Conservation (phyloP, 2,113 vertebrate genomes). For the Conger conger region DNA sequence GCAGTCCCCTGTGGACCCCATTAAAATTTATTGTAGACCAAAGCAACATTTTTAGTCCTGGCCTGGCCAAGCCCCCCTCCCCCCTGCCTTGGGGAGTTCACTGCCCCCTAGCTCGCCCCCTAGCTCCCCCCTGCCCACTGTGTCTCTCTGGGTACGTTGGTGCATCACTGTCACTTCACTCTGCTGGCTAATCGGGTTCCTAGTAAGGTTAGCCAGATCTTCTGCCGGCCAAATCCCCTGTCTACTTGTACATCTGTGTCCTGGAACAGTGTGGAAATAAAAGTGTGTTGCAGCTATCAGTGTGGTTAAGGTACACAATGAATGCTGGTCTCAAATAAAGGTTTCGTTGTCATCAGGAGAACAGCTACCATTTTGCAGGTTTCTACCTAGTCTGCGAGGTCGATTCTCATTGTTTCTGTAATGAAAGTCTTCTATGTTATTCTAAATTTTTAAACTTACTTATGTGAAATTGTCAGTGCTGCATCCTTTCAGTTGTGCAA, state of each 20-base stretch:
- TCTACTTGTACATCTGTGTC: not conserved
- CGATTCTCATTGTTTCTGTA: not conserved
- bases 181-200: not conserved
- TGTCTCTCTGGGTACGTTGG: too few relatives aligned
- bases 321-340: not conserved
- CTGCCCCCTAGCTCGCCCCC: too few relatives aligned
- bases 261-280: not conserved
- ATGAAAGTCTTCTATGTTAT: not conserved
- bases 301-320: not conserved
- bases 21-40: too few relatives aligned
- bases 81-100: too few relatives aligned
- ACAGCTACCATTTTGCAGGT: not conserved
- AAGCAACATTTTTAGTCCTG: too few relatives aligned
- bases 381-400: not conserved
- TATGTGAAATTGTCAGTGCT: too few relatives aligned
- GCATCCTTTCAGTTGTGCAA: too few relatives aligned
- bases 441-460: not conserved
- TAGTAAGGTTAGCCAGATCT: not conserved
- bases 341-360: not conserved
- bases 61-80: too few relatives aligned
- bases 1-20: too few relatives aligned
- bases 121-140: too few relatives aligned
- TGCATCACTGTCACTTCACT: not conserved
- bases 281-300: not conserved
- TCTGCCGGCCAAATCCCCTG: not conserved